These are phyloP conservation scores for Panurus biarmicus DNA, from an alignment of 2,113 vertebrate species.

Conservation along the genomic window DNA sequence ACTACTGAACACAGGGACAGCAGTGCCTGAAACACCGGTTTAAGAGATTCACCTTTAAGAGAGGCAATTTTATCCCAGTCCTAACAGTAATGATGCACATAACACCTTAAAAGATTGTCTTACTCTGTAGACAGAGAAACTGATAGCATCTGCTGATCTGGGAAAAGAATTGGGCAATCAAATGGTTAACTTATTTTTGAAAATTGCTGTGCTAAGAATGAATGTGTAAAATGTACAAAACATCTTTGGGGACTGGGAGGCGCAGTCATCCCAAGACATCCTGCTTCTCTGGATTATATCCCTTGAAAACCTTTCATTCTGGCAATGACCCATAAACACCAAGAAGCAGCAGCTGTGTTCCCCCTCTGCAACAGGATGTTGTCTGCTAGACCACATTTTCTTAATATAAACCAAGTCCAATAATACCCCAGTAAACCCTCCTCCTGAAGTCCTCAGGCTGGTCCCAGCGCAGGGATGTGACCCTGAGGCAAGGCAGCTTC, in stretches of 20 bases:
- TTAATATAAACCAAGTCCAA: neutral
- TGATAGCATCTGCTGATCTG: neutral
- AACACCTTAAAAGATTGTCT: neutral
- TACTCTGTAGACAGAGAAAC: neutral
- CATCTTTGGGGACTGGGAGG: neutral
- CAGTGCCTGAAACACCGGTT: neutral
- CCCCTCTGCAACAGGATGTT: constrained; percentile 7
- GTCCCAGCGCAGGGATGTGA: neutral
- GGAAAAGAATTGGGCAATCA: neutral
- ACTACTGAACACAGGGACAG: neutral
- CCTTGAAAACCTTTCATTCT: constrained; percentile 25
- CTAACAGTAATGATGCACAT: neutral
- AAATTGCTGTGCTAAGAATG: neutral
- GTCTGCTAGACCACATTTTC: neutral
- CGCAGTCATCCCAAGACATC: neutral
- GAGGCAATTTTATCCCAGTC: neutral
- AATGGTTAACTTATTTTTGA: neutral
- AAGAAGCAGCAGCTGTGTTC: constrained; percentile 39
- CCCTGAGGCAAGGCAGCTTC: neutral
- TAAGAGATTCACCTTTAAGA: neutral
- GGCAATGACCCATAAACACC: constrained; percentile 11
- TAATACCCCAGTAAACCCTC: neutral
- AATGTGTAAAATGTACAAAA: neutral
- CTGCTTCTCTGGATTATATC: constrained; percentile 33
- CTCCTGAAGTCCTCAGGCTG: neutral